Evolutionary conservation across 2,113 vertebrate genomes (phyloP).

Genomic region (Oryzias melastigma): DNA sequence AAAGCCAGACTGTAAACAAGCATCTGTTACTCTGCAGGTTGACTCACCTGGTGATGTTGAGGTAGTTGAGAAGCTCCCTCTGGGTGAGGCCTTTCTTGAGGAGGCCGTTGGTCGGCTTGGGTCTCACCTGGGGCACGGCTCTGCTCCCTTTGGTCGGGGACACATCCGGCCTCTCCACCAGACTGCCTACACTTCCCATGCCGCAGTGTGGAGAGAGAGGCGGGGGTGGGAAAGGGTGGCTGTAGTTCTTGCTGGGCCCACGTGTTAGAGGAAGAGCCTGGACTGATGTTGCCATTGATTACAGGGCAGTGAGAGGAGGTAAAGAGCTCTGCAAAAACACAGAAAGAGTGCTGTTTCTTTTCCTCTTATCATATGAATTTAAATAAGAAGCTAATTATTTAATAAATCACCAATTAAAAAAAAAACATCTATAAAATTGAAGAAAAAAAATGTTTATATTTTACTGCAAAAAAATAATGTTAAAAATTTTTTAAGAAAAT

Average conservation of each 20-base stretch:
- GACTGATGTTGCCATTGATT: slow-evolving; percentile 93
- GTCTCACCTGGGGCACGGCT: slow-evolving; percentile 79
- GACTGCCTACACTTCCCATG: slow-evolving; percentile 97
- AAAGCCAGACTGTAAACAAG: not conserved
- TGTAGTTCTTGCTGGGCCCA: slow-evolving; percentile 78
- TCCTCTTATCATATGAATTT: too few species aligned
- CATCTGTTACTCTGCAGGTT: not conserved
- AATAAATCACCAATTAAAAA: too few species aligned
- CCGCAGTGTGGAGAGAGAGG: slow-evolving; percentile 71
- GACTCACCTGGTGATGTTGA: slow-evolving; percentile 84
- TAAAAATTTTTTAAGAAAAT: too few species aligned
- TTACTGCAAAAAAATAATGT: too few species aligned
- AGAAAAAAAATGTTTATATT: too few species aligned
- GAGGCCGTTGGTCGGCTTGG: slow-evolving; percentile 85
- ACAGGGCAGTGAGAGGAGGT: slow-evolving; percentile 66
- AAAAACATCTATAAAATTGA: too few species aligned
- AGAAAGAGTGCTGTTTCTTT: not conserved
- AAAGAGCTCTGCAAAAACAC: slow-evolving; percentile 74
- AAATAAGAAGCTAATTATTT: too few species aligned
- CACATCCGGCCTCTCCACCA: slow-evolving; percentile 90
- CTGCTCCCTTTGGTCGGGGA: slow-evolving; percentile 77
- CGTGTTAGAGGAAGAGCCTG: slow-evolving; percentile 85
- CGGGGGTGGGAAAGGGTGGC: slow-evolving; percentile 66
- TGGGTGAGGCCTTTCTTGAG: slow-evolving; percentile 89
- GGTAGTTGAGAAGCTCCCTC: slow-evolving; percentile 91